A percentile compares a stretch with the other conserved stretches of the same genome.
phyloP scores from a whole-genome alignment of 2,797 vertebrate genomes.

The Molothrus ater region DNA sequence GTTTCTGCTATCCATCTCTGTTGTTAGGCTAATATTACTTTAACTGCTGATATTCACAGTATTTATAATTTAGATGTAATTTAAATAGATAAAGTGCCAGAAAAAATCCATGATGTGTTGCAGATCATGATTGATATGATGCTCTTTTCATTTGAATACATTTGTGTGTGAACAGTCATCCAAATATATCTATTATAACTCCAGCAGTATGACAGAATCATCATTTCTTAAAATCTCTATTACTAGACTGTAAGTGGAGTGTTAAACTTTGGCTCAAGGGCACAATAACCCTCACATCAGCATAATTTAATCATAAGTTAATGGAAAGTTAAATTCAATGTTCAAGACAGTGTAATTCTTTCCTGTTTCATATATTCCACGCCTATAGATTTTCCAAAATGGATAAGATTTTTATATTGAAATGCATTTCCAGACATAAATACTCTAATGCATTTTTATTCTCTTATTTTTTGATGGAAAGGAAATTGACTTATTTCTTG shows the following conservation, averaged over 20 bases:
- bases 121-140: slow-evolving; percentile 50
- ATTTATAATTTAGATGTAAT: slow-evolving; percentile 56
- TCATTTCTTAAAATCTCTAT: slow-evolving; percentile 69
- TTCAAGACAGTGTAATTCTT: slow-evolving; percentile 52
- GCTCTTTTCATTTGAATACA: slow-evolving; percentile 64
- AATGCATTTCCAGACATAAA: slow-evolving; percentile 44
- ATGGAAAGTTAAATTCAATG: slow-evolving; percentile 72
- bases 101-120: slow-evolving; percentile 27
- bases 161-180: slow-evolving; percentile 57
- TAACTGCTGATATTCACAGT: slow-evolving; percentile 43
- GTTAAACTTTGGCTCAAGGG: slow-evolving; percentile 72
- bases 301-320: slow-evolving; percentile 75
- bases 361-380: slow-evolving; percentile 16
- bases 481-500: slow-evolving; percentile 32
- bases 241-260: slow-evolving; percentile 63
- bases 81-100: slow-evolving; percentile 30
- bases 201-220: slow-evolving; percentile 57
- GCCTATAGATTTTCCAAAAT: slow-evolving; percentile 64
- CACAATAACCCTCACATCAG: slow-evolving; percentile 69
- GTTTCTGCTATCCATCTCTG: slow-evolving; percentile 28
- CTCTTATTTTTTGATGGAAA: slow-evolving; percentile 24
- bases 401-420: slow-evolving; percentile 43
- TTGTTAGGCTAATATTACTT: slow-evolving; percentile 53
- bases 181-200: slow-evolving; percentile 53
- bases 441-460: slow-evolving; percentile 33